phyloP scores from a whole-genome alignment of 2,113 vertebrate genomes.

The Eublepharis macularius region DNA sequence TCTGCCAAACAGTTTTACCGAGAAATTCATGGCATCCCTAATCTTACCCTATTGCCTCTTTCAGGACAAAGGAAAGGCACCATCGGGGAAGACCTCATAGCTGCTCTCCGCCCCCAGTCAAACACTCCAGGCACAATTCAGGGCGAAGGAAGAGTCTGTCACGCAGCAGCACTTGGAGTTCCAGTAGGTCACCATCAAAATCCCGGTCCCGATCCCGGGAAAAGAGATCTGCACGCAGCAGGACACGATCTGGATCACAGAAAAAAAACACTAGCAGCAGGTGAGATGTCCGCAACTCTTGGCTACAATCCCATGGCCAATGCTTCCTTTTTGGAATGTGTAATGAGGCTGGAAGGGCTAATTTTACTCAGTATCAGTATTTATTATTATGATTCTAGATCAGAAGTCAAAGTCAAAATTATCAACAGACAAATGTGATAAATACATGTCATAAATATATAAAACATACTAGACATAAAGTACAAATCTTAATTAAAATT shows the following conservation, averaged over 20 bases:
- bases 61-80: slow-evolving; percentile 78
- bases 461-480: too few species aligned
- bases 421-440: too few species aligned
- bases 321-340: too few species aligned
- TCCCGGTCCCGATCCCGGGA: slow-evolving; percentile 84
- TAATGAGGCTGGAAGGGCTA: too few species aligned
- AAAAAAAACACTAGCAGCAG: slow-evolving; percentile 80
- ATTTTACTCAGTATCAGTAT: too few species aligned
- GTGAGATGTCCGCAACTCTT: slow-evolving; percentile 46
- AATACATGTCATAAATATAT: too few species aligned
- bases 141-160: slow-evolving; percentile 84
- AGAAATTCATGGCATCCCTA: background rate
- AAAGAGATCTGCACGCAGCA: slow-evolving; percentile 70
- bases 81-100: slow-evolving; percentile 79
- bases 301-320: fast-evolving
- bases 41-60: background rate
- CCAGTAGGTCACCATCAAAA: slow-evolving; percentile 83
- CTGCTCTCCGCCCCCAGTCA: slow-evolving; percentile 79
- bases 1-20: too few species aligned
- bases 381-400: too few species aligned
- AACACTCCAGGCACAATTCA: slow-evolving; percentile 77
- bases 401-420: too few species aligned
- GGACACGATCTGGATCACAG: slow-evolving; percentile 71
- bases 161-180: slow-evolving; percentile 90
- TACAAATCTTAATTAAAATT: too few species aligned